Base-by-base conservation (phyloP, 2,113 vertebrate genomes). In the Gymnobelideus leadbeateri region DNA sequence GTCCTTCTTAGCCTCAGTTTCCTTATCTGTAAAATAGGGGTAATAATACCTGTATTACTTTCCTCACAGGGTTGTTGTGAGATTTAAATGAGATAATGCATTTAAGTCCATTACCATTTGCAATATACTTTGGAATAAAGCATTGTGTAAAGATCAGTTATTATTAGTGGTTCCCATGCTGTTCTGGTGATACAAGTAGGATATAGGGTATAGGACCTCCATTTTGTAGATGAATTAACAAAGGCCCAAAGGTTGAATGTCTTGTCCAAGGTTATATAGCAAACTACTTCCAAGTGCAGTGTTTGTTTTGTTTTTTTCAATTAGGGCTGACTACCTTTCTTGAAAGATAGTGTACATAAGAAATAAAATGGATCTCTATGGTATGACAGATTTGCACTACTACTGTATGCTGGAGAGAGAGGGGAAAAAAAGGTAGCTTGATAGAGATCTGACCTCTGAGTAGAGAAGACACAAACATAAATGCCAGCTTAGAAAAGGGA, bases 371-470 rank as follows among this genome's bases (percentile, higher is more conserved):
- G 23, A 19, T 55, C 93, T 52, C 51, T 92, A 8, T 25, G 24
- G 55, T 51, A 46, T 94, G 94, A 95, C 92, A 55, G 61, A 96
- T 91, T 92, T 51, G 89, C 31, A 31, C 93, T n/a, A 54, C 96
- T 91, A 91, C 47, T 5, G 61, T 0, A 1, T n/a, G 92, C 92
- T 26, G 61, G 96, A 92, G 95, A 93, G 93, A 77, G 61, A 43
- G 68, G 21, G 57, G 1, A 4, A 14, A 96, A 92, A 95, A 90
- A 46, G 51, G 52, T 92, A 95, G 95, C 89, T 90, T 92, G 93
- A 57, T 92, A 61, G 95, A 96, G 96, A 94, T 93, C 55, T 94
- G 95, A 96, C 95, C 95, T 96, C 91, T 89, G 95, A 90, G 95
- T 92, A 23, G 91, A 28, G 92, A 92, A 96, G 96, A 97, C 0